Percentiles rank a stretch among this genome's conserved stretches.
phyloP scores from a whole-genome alignment of 2,888 invertebrate genomes.

The Drosophila diplacantha region DNA sequence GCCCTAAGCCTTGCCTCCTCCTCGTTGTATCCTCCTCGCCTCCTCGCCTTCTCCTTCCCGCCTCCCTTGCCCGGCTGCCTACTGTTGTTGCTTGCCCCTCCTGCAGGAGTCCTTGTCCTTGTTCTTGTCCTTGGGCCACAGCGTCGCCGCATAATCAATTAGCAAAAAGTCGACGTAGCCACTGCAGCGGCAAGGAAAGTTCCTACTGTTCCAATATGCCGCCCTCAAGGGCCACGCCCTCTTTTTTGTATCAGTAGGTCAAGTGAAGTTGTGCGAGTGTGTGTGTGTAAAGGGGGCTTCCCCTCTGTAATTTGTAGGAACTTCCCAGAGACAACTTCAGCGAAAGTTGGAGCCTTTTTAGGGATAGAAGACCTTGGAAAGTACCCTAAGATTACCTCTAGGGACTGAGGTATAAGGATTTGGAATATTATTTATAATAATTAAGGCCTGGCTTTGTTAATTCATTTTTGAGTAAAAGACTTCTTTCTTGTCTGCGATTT shows the following conservation, averaged over 20 bases:
- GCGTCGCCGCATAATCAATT: conserved; percentile 37
- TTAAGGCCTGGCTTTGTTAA: background rate
- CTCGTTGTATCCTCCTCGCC: background rate
- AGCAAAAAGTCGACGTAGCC: conserved; percentile 11
- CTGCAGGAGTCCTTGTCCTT: conserved; percentile 27
- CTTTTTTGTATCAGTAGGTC: conserved; percentile 25
- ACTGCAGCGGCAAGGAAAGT: conserved; percentile 17
- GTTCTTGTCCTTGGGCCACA: conserved; percentile 38
- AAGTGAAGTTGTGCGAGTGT: conserved; percentile 10
- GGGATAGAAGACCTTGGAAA: background rate
- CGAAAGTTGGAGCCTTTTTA: background rate
- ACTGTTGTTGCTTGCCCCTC: background rate
- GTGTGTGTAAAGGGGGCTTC: background rate
- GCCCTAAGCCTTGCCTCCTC: background rate
- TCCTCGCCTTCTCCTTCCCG: background rate
- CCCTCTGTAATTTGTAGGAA: background rate
- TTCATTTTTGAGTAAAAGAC: background rate
- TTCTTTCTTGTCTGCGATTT: background rate
- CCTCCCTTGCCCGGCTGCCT: background rate
- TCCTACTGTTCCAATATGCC: conserved; percentile 12
- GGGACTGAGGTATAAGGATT: fast-evolving
- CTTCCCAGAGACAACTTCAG: background rate
- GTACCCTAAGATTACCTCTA: background rate
- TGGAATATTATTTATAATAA: background rate
- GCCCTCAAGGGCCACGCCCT: conserved; percentile 9